phyloP scores from a whole-genome alignment of 2,113 vertebrate genomes.

The Ellobius talpinus region DNA sequence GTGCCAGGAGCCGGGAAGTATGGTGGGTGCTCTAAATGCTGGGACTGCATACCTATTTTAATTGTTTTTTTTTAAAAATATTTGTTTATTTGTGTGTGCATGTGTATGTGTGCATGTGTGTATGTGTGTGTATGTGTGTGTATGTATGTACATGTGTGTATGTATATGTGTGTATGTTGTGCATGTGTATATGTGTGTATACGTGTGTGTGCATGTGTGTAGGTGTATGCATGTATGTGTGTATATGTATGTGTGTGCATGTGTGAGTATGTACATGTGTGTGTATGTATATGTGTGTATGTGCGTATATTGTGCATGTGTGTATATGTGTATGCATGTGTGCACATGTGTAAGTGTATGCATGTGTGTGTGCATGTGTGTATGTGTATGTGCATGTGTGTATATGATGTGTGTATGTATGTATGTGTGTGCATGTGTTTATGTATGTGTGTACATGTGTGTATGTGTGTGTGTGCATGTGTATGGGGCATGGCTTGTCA shows the following conservation, averaged over 20 bases:
- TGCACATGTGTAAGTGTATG: fast-evolving
- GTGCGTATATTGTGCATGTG: not conserved
- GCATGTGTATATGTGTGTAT: no score
- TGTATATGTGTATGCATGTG: no score
- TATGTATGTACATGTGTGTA: no score
- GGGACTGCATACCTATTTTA: not conserved
- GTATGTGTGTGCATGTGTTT: no score
- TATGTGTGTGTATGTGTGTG: not conserved
- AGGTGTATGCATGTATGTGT: fast-evolving
- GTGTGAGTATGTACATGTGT: fast-evolving
- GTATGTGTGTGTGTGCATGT: not conserved
- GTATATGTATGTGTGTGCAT: no score
- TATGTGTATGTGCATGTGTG: not conserved
- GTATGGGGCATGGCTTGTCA: no score
- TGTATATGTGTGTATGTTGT: no score
- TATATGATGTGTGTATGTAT: not conserved
- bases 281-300: not conserved
- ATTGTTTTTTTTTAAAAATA: not conserved
- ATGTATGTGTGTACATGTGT: fast-evolving
- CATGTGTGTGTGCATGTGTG: not conserved
- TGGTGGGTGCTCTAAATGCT: not conserved
- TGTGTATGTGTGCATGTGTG: not conserved
- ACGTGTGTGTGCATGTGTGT: fast-evolving
- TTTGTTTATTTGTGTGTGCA: not conserved
- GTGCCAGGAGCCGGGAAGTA: fast-evolving